Base-by-base conservation (phyloP, 2,797 vertebrate species). In the Poeciliopsis infans region DNA sequence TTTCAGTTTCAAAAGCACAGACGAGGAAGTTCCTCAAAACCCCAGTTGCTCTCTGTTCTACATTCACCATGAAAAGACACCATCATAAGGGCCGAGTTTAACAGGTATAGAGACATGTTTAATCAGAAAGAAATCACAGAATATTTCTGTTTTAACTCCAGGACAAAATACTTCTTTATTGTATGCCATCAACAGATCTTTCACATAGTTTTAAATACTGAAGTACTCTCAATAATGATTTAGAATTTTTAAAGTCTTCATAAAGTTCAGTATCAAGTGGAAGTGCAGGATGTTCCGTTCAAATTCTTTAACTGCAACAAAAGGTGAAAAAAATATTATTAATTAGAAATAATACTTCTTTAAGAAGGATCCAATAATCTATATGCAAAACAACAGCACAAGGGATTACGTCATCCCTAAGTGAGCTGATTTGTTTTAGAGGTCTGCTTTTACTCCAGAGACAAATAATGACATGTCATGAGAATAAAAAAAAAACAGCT, bases 391-490 rank as follows among this genome's bases (percentile, higher is more conserved):
- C 18, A 64, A 51, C 59, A 18, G 68, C 36, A 39, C 46, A 75
- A 31, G 23, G 16, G 3, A 18, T 70, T 76, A 71, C 76, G 16
- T 73, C 16, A 46, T 75, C 28, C 64, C 53, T 28, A 69, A 23
- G 33, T 51, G 70, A 79, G 41, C 49, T 51, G 8, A 28, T 79
- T 78, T 78, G 33, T 75, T 79, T 72, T 11, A 79, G 28, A 43
- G 15, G 45, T 79, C 71, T 51, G 61, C 55, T 15, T 53, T 4
- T 31, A 66, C 79, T 75, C 85, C 51, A 66, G 64, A 79, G 90
- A 90, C 31, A 81, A 71, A 69, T 83, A 78, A 86, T 55, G 83
- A 83, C 79, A 53, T 69, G 78, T 83, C 89, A 89, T 76, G 91
- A 86, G 88, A 85, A 80, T 84, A 88, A 59, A 46, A 70, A 84